Conservation (phyloP, 2,888 invertebrate genomes). For the Pardosa pseudoannulata region DNA sequence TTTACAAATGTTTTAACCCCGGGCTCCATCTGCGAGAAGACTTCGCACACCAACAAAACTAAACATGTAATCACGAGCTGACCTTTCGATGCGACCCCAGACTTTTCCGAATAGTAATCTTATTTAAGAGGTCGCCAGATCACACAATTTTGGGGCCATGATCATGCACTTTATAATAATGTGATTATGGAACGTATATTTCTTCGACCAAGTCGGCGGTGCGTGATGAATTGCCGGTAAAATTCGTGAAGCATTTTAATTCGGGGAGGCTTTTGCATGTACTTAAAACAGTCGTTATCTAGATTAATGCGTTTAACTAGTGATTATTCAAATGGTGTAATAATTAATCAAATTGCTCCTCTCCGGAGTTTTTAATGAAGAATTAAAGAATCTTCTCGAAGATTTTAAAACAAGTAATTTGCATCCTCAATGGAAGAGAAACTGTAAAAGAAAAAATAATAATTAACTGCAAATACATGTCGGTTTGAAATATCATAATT, state of each 20-base stretch:
- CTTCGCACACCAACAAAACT: not conserved
- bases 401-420: too few relatives aligned
- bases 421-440: too few relatives aligned
- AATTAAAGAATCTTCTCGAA: too few relatives aligned
- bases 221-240: constrained; percentile 22
- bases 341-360: not conserved
- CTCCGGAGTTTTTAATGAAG: not conserved
- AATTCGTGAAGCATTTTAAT: constrained; percentile 28
- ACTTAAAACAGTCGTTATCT: not conserved
- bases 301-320: constrained; percentile 2
- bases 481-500: too few relatives aligned
- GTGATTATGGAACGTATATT: constrained; percentile 17
- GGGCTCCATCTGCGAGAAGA: not conserved
- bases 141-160: constrained; percentile 29
- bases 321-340: constrained; percentile 6
- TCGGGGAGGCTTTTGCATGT: not conserved
- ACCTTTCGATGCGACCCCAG: not conserved
- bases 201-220: not conserved
- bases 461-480: too few relatives aligned
- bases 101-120: constrained; percentile 26
- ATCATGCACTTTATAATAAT: constrained; percentile 36
- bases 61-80: constrained; percentile 28
- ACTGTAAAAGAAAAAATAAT: too few relatives aligned
- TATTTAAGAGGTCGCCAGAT: constrained; percentile 32
- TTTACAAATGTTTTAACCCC: constrained; percentile 13